Percentiles rank a stretch among this genome's conserved stretches.
Conservation (phyloP, 2,113 vertebrate species). For the Sminthopsis crassicaudata region DNA sequence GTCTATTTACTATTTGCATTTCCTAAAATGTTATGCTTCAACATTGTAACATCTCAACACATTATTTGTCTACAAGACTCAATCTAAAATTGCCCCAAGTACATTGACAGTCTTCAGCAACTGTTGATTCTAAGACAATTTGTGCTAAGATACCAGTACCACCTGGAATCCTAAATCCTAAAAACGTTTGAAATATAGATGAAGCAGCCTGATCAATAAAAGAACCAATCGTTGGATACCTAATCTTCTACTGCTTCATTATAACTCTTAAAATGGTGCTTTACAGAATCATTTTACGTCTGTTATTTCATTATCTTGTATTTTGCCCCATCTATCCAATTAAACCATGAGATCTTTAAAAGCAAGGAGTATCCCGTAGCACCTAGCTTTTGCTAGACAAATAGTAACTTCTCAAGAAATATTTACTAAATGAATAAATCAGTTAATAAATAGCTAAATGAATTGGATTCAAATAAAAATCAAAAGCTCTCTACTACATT, state of each 20-base stretch:
- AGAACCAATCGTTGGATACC: not conserved
- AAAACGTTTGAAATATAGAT: not conserved
- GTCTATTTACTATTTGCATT: not conserved
- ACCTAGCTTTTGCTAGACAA: not conserved
- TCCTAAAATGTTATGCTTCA: not conserved
- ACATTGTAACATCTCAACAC: not conserved
- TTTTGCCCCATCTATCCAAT: not conserved
- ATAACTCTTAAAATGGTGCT: not conserved
- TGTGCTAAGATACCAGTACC: not conserved
- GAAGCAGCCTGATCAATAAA: not conserved
- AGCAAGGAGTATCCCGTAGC: not conserved
- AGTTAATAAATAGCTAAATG: not conserved
- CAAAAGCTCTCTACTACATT: not conserved
- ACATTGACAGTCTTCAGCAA: not conserved
- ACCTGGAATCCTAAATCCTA: not conserved
- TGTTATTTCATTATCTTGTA: not conserved
- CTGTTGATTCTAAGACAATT: not conserved
- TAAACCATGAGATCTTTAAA: not conserved
- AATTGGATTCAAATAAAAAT: not conserved
- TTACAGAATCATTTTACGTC: not conserved
- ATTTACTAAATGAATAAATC: not conserved
- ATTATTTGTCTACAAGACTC: not conserved
- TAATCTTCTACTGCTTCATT: not conserved
- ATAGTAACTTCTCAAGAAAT: not conserved
- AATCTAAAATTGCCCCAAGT: not conserved